Conservation (phyloP, 2,888 invertebrate genomes). For the Baccha elongata region DNA sequence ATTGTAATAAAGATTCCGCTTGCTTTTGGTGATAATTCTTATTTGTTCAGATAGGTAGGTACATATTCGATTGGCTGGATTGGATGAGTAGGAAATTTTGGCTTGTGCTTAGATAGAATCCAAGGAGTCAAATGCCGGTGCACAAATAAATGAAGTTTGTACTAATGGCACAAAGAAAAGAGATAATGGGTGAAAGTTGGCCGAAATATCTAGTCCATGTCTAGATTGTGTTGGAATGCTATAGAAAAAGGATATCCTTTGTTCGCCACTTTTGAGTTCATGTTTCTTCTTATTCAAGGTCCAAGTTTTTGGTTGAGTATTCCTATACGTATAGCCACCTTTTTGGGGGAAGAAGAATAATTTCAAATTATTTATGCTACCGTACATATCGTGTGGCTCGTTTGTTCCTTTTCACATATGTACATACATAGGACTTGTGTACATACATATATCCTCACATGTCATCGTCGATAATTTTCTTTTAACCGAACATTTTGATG, state of each 20-base stretch:
- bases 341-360: not conserved
- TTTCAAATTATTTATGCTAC: slow-evolving; percentile 65
- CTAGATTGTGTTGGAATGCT: slow-evolving; percentile 48
- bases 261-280: slow-evolving; percentile 53
- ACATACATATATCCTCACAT: slow-evolving; percentile 63
- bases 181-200: slow-evolving; percentile 48
- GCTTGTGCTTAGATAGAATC: slow-evolving; percentile 44
- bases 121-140: slow-evolving; percentile 57
- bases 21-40: slow-evolving; percentile 64
- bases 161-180: slow-evolving; percentile 64
- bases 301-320: slow-evolving; percentile 33
- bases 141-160: slow-evolving; percentile 72
- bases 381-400: slow-evolving; percentile 21
- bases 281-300: slow-evolving; percentile 51
- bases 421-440: slow-evolving; percentile 25
- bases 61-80: slow-evolving; percentile 70
- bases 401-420: slow-evolving; percentile 13
- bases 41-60: slow-evolving; percentile 71
- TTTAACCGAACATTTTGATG: slow-evolving; percentile 72
- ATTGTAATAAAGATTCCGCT: not conserved
- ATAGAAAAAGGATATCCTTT: slow-evolving; percentile 71
- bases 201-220: slow-evolving; percentile 15
- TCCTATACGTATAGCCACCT: not conserved
- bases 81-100: slow-evolving; percentile 25
- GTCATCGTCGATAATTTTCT: slow-evolving; percentile 73